phyloP scores from a whole-genome alignment of 1,140 invertebrate species.

The Palaemon carinicauda region DNA sequence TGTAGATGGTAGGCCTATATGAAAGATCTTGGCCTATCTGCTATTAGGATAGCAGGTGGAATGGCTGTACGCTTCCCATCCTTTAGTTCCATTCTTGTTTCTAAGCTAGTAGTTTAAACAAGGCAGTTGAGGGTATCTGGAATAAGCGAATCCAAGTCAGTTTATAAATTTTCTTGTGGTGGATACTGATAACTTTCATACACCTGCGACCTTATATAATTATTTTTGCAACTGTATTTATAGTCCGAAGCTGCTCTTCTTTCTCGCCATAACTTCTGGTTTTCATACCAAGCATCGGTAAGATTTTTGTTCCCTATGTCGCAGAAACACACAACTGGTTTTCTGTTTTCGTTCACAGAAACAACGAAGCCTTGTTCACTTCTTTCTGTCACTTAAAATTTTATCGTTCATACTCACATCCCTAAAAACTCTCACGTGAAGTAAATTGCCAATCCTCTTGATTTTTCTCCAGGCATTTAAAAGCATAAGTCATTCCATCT shows the following conservation, averaged over 20 bases:
- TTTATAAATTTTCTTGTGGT: neutral
- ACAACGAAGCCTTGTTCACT: neutral
- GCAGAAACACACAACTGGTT: neutral
- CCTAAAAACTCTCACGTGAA: neutral
- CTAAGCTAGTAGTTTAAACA: too few relatives aligned
- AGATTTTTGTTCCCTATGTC: neutral
- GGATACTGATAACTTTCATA: neutral
- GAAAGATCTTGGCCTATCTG: neutral
- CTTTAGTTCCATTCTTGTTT: neutral
- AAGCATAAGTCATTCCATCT: neutral
- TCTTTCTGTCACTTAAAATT: neutral
- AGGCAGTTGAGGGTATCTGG: too few relatives aligned
- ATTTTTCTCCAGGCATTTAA: neutral
- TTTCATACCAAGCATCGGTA: neutral
- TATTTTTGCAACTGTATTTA: neutral
- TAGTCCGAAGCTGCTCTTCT: neutral
- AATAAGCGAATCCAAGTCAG: too few relatives aligned
- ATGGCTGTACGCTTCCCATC: neutral
- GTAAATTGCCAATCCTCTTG: neutral
- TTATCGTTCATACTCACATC: neutral
- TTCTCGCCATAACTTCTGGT: neutral
- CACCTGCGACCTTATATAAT: neutral
- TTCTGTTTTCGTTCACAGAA: neutral
- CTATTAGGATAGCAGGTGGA: neutral
- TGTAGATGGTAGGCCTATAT: neutral